Evolutionary conservation across 2,113 vertebrate genomes (phyloP), one percentile per base, ranked within the genome.

Genomic region (Scatophagus argus): DNA sequence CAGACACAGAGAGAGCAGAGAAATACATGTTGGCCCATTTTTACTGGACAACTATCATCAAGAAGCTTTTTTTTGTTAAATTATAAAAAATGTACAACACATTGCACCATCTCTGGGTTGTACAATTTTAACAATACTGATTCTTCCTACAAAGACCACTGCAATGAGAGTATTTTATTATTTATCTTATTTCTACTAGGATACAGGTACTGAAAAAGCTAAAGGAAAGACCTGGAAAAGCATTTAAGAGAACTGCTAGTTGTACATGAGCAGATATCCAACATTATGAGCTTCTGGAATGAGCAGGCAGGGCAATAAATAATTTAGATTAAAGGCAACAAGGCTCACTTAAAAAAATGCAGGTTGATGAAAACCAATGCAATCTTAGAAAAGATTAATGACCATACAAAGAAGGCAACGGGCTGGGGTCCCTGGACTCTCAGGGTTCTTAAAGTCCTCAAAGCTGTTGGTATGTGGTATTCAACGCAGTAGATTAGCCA

Each of bases 61-160:
- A 72, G 67, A 79, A 64, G 81, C 87, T 76, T 90, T 91, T 88
- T 88, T 91, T 88, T 88, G 64, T 82, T 83, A 55, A 67, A 70
- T 74, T 69, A 74, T 84, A 83, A 85, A 91, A 91, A 89, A 88
- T 84, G 82, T 58, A 87, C 70, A 83, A 83, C 52, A 80, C 77
- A 79, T 82, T 74, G 74, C 51, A 85, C 60, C 66, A 71, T 84
- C 62, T 70, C 78, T 7, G 25, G 34, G 66, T 79, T 85, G 79
- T 88, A 81, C 90, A 89, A 86, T 29, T 55, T 87, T 84, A 89
- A 87, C 76, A 76, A 56, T 72, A 68, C 64, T 81, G 71, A 65
- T 83, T 70, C 63, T 39, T 72, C 68, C 32, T 47, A 74, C 74
- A 90, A 85, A 71, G 60, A 62, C 60, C 58, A 54, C 34, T 46